Evolutionary conservation across 2,797 vertebrate genomes (phyloP), one percentile per base, ranked within the genome.

Genomic region (Bradypus variegatus): DNA sequence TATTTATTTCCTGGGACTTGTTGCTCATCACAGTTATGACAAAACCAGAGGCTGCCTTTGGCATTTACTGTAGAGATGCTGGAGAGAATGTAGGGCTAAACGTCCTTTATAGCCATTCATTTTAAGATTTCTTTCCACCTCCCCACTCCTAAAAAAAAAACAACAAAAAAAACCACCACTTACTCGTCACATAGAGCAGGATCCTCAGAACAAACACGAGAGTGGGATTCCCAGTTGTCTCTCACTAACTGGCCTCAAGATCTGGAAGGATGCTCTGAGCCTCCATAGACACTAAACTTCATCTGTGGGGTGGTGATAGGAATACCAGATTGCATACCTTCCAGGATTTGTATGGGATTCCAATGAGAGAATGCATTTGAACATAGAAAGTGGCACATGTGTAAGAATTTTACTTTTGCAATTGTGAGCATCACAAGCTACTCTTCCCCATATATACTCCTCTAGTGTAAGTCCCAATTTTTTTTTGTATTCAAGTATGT

Each of bases 1-100:
- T 73, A 70, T 92, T 94, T 92, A 76, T 94, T 95, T 94, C 73
- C 60, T 62, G 78, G 48, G 78, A 92, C 93, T 84, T 90, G 89
- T 94, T 91, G 89, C 94, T 94, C 75, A 80, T 90, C 80, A 53
- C 88, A 87, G 78, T 94, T 23, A 2, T 0, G 16, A 58, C n/a
- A 31, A 78, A 88, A 91, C 75, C 70, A 45, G 38, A 92, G 67
- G 55, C n/a, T 72, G 84, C n/a, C 80, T 89, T 79, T 15, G 55
- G 45, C 18, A 77, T 91, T 93, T 50, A 23, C 38, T 62, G 62
- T 64, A 58, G 36, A 88, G 67, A 27, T 23, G 8, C n/a, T 55
- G 38, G 29, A 86, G 76, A 45, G 73, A 62, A 80, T 89, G 58
- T 48, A 60, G 33, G 67, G 15, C 64, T n/a, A 70, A 67, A 48